These are phyloP conservation scores for Ctenomys sociabilis DNA, from an alignment of 2,113 vertebrate genomes.

Conservation along the genomic window DNA sequence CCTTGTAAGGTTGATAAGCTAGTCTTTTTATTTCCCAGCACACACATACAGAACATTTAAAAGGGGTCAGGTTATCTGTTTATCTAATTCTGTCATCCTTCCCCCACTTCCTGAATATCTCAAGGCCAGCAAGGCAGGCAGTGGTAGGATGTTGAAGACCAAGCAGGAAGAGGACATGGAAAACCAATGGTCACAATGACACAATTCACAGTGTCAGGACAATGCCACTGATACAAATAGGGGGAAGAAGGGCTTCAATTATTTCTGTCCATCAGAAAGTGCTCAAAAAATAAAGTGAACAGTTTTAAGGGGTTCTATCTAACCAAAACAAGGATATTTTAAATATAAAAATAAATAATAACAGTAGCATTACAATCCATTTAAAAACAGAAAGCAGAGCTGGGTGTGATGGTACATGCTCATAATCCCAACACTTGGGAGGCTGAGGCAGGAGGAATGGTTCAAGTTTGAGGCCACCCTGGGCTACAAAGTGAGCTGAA, in stretches of 20 bases:
- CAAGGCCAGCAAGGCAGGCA: background rate
- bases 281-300: background rate
- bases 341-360: constrained; percentile 29
- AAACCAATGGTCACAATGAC: background rate
- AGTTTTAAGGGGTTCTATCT: background rate
- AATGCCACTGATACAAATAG: background rate
- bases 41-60: background rate
- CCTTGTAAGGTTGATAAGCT: background rate
- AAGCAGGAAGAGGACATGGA: background rate
- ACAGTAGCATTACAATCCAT: background rate
- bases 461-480: no score
- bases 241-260: background rate
- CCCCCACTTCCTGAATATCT: background rate
- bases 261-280: background rate
- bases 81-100: background rate
- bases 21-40: background rate
- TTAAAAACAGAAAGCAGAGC: background rate
- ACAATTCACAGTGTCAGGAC: background rate
- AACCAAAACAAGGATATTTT: background rate
- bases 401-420: no score
- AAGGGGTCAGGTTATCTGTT: background rate
- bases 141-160: background rate
- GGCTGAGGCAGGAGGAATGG: no score
- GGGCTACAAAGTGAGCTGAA: no score
- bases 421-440: no score